Evolutionary conservation across 2,888 invertebrate species (phyloP).

Genomic region (Dasysyrphus albostriatus): DNA sequence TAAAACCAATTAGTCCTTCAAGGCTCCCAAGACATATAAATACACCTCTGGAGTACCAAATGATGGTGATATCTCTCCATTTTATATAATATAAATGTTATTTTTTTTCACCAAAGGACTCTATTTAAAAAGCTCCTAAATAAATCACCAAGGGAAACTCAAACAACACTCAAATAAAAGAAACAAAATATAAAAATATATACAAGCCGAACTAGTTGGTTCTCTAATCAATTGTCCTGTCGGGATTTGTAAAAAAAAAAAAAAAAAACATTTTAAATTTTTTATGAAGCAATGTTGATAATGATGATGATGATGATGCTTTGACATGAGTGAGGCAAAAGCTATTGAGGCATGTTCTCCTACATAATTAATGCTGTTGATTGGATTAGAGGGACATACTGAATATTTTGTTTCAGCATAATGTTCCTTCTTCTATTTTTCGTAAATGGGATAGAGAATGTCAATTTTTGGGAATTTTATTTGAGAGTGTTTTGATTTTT

Average conservation of each 20-base stretch:
- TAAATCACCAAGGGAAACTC: constrained; percentile 37
- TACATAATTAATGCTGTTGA: constrained; percentile 70
- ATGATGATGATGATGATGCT: constrained; percentile 25
- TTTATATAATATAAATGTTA: constrained; percentile 14
- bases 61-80: neutral
- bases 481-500: constrained; percentile 5
- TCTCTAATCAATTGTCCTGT: constrained; percentile 71
- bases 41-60: neutral
- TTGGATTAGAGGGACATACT: constrained; percentile 59
- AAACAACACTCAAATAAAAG: constrained; percentile 14
- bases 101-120: constrained; percentile 15
- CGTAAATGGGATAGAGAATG: constrained; percentile 35
- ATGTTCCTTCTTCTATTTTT: constrained; percentile 15
- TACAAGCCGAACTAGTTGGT: constrained; percentile 4
- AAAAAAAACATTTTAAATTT: constrained; percentile 48
- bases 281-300: constrained; percentile 46
- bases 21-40: neutral
- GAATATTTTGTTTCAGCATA: constrained; percentile 27
- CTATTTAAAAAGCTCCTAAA: constrained; percentile 37
- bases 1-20: neutral
- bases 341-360: constrained; percentile 53
- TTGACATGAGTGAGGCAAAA: constrained; percentile 40
- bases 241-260: constrained; percentile 54
- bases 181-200: neutral
- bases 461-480: constrained; percentile 37